Percentiles rank a stretch among this genome's conserved stretches.
Conservation (phyloP, 2,113 vertebrate species). For the Neolamprologus sp. region DNA sequence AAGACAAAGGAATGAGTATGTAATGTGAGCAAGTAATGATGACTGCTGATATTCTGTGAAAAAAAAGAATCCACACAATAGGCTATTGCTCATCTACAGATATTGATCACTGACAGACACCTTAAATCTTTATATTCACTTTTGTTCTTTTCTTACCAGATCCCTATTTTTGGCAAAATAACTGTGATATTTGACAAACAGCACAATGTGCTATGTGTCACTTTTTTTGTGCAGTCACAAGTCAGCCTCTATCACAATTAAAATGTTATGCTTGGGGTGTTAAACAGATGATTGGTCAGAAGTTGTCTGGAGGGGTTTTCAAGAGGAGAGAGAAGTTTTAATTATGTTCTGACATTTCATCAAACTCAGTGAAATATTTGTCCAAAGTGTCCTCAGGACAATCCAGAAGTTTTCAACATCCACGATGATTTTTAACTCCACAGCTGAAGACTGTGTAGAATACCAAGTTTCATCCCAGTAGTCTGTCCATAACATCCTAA, state of each 20-base stretch:
- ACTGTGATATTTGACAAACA: not conserved
- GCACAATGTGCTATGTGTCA: not conserved
- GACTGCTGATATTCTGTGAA: not conserved
- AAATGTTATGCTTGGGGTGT: not conserved
- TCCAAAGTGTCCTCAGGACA: constrained; percentile 1
- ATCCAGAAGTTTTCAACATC: not conserved
- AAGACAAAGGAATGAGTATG: not conserved
- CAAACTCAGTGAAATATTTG: not conserved
- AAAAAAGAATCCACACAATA: not conserved
- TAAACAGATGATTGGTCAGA: not conserved
- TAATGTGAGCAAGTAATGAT: not conserved
- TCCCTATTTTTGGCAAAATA: not conserved
- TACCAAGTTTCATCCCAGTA: not conserved
- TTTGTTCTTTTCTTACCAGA: not conserved
- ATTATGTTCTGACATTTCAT: constrained; percentile 10
- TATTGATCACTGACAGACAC: not conserved
- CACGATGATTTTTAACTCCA: not conserved
- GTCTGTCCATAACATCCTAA: not conserved
- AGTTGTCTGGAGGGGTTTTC: not conserved
- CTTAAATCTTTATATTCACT: not conserved
- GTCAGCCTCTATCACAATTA: not conserved
- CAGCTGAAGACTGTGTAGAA: not conserved
- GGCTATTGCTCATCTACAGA: not conserved
- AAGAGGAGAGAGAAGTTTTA: not conserved
- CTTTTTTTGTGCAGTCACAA: not conserved